phyloP scores from a whole-genome alignment of 2,797 vertebrate genomes.

The Characodon lateralis region DNA sequence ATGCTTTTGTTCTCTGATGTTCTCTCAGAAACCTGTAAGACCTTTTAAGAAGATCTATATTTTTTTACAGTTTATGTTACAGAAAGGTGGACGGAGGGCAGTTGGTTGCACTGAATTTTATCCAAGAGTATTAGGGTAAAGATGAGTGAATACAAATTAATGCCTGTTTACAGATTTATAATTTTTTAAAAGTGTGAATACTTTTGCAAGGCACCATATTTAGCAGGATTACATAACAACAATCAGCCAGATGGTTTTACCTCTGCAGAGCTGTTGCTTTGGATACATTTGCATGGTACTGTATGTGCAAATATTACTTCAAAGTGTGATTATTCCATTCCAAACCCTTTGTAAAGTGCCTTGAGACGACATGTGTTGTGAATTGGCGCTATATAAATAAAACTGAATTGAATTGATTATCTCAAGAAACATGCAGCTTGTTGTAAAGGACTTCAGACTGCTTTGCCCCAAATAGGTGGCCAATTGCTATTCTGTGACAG shows the following conservation, averaged over 20 bases:
- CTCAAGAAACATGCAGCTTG: conserved; percentile 15
- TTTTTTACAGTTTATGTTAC: no score
- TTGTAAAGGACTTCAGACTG: conserved; percentile 40
- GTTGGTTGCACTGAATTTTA: no score
- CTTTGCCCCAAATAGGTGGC: conserved; percentile 59
- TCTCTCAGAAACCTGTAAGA: no score
- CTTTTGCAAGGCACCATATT: background rate
- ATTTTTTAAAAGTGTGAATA: background rate
- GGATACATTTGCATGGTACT: background rate
- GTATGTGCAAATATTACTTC: background rate
- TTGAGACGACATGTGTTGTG: no score
- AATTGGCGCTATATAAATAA: no score
- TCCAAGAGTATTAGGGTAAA: no score
- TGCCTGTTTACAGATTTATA: background rate
- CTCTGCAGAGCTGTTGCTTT: background rate
- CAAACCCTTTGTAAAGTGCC: no score
- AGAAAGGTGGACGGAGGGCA: no score
- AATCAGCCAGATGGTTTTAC: background rate
- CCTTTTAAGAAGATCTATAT: no score
- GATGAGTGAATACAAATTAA: background rate
- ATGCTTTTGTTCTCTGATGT: no score
- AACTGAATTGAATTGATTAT: background rate
- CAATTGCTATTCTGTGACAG: conserved; percentile 60
- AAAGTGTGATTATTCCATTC: background rate
- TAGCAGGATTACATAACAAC: background rate